Conservation (phyloP, 2,888 invertebrate genomes). For the Tipula unca region DNA sequence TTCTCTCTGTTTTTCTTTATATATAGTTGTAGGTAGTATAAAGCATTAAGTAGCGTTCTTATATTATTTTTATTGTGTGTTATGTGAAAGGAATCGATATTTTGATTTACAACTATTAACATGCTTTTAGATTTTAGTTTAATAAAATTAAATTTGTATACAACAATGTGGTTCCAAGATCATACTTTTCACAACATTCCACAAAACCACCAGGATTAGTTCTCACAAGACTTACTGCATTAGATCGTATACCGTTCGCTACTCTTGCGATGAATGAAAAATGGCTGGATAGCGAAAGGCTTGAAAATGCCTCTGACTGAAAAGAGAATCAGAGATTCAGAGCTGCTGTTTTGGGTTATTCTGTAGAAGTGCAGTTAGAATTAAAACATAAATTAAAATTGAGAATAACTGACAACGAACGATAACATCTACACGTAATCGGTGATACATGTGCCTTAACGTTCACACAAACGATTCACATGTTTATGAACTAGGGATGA, state of each 20-base stretch:
- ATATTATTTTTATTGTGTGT: not conserved
- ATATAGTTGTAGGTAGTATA: not conserved
- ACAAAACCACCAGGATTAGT: not conserved
- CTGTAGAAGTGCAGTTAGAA: not conserved
- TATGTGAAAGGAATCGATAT: not conserved
- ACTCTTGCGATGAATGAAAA: constrained; percentile 9
- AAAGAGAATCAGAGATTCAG: not conserved
- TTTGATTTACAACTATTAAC: not conserved
- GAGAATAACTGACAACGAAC: not conserved
- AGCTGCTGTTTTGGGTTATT: not conserved
- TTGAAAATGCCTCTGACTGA: not conserved
- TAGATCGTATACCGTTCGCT: not conserved
- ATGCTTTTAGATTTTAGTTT: not conserved
- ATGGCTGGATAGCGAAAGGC: not conserved
- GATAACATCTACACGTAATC: not conserved
- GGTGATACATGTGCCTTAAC: not conserved
- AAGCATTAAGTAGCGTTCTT: not conserved
- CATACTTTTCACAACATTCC: not conserved
- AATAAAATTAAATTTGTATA: not conserved
- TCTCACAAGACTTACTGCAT: constrained; percentile 9
- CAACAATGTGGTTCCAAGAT: not conserved
- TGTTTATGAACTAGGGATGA: not conserved
- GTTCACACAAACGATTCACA: not conserved
- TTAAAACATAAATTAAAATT: not conserved
- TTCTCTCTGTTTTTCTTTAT: not conserved